phyloP scores from a whole-genome alignment of 2,888 invertebrate genomes.

The Entomobrya multifasciata region DNA sequence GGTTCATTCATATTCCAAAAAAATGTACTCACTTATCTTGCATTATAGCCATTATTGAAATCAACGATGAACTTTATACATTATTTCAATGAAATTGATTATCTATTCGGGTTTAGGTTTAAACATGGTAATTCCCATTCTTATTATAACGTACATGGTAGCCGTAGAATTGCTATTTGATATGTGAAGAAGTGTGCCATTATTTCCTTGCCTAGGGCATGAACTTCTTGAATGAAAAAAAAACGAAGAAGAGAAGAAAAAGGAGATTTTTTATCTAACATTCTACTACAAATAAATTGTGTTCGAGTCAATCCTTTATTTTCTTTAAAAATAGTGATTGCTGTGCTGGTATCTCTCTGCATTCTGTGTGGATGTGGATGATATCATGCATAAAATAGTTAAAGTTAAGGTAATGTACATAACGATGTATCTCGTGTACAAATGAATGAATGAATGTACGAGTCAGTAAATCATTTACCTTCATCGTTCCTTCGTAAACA shows the following conservation, averaged over 20 bases:
- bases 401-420: background rate
- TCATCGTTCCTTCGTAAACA: slow-evolving; percentile 5
- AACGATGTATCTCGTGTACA: too few relatives aligned
- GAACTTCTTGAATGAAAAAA: slow-evolving; percentile 64
- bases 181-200: slow-evolving; percentile 69
- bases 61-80: slow-evolving; percentile 40
- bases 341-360: too few relatives aligned
- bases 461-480: slow-evolving; percentile 57
- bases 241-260: slow-evolving; percentile 42
- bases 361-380: slow-evolving; percentile 2
- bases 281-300: slow-evolving; percentile 69
- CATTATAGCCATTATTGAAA: slow-evolving; percentile 8
- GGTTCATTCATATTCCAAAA: too few relatives aligned
- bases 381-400: slow-evolving; percentile 29
- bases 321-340: slow-evolving; percentile 39
- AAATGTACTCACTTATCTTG: background rate
- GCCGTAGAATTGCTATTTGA: slow-evolving; percentile 35
- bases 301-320: slow-evolving; percentile 65
- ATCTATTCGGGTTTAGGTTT: background rate
- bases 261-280: slow-evolving; percentile 53
- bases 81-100: too few relatives aligned
- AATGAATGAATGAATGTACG: background rate
- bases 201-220: slow-evolving; percentile 65
- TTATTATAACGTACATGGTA: slow-evolving; percentile 5
- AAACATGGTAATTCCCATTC: slow-evolving; percentile 2